Evolutionary conservation across 2,113 vertebrate species (phyloP), one percentile per base, ranked within the genome.

Genomic region (Irena cyanogastra): DNA sequence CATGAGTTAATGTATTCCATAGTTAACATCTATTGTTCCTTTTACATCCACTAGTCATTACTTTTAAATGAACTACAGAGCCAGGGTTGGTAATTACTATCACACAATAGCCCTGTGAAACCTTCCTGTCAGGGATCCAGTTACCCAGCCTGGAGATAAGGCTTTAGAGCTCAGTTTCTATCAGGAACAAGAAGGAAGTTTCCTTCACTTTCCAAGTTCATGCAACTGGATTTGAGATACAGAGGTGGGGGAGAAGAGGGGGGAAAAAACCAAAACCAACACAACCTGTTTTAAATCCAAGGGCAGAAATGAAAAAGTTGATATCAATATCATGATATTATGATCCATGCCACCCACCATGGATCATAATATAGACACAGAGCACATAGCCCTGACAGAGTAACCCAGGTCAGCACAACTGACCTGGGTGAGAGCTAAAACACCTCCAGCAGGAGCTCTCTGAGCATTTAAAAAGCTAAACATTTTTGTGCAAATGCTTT

Each of bases 41-140:
- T 80, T 88, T 84, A 87, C 83, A 90, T 52, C 50, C 69, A 87
- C 42, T 45, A 87, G 86, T 88, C 95, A 96, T 95, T 96, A 97
- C 68, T 96, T 97, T 90, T 94, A 93, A 93, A 96, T 91, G 88
- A 96, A 79, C 41, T 72, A 56, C 74, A 82, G 11, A 86, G 77
- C 45, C 90, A 68, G 71, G 13, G 33, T 8, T 87, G 87, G 94
- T 83, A 96, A 97, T 94, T 93, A 92, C 84, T 65, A 53, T 16
- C 91, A 69, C 56, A 78, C 50, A 52, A 60, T 16, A 39, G 11
- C 50, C 66, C 82, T 11, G 20, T 52, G 59, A 81, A 86, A 68
- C 56, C 64, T 12, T 39, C 39, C 21, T 76, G 71, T 45, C 85
- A 90, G 71, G 66, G 93, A 94, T 93, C 85, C 27, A 49, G 76